A percentile compares a stretch with the other conserved stretches of the same genome.
Conservation (phyloP, 2,113 vertebrate genomes). For the Spermophilus dauricus region DNA sequence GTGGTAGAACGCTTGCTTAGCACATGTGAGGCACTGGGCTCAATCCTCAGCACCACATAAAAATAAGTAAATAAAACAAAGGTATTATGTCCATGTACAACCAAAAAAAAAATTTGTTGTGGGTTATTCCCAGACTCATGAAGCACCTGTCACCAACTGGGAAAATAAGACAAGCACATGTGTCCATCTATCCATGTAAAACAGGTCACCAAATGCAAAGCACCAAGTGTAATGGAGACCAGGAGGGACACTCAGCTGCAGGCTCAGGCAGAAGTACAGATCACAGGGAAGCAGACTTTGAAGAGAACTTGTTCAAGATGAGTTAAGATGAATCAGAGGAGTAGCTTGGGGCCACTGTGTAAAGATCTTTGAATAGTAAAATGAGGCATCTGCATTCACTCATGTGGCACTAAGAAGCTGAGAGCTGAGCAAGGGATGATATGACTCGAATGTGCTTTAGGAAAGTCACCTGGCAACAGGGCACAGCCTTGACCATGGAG, state of each 20-base stretch:
- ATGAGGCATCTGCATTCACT: not conserved
- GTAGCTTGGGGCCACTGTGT: no score
- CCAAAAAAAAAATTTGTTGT: no score
- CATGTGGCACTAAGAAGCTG: not conserved
- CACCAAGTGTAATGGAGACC: not conserved
- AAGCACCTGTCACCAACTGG: not conserved
- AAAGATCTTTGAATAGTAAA: not conserved
- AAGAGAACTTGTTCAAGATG: not conserved
- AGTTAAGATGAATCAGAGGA: not conserved
- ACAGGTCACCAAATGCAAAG: not conserved
- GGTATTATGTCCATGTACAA: no score
- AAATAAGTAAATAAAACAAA: no score
- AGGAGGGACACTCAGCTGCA: not conserved
- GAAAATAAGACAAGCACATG: not conserved
- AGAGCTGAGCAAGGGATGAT: not conserved
- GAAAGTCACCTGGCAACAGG: not conserved
- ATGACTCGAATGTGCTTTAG: not conserved
- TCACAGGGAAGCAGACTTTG: not conserved
- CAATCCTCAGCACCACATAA: no score
- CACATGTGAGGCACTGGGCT: no score
- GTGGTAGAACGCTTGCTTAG: no score
- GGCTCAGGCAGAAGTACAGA: not conserved
- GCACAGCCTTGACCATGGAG: not conserved
- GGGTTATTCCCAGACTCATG: not conserved
- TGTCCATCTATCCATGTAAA: fast-evolving